Conservation (phyloP, 2,113 vertebrate species). For the Microtus oregoni region DNA sequence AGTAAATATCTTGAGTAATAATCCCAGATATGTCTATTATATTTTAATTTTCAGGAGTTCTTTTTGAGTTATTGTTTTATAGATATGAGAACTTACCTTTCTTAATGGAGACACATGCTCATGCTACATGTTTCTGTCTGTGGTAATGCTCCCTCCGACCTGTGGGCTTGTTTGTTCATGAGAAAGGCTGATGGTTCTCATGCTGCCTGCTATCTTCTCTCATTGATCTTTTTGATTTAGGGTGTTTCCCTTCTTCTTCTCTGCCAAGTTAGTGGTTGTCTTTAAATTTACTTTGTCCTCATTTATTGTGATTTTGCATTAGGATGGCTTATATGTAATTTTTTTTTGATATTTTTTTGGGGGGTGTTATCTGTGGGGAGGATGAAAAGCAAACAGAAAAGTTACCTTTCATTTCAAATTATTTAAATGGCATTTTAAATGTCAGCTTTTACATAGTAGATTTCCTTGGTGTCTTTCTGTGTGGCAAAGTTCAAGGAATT, state of each 20-base stretch:
- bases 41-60: conserved; percentile 22
- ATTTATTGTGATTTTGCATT: conserved; percentile 51
- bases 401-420: not conserved
- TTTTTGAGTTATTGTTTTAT: conserved; percentile 39
- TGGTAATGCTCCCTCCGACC: not conserved
- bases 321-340: not conserved
- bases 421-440: conserved; percentile 10
- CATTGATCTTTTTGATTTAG: not conserved
- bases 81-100: not conserved
- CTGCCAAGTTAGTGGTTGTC: not conserved
- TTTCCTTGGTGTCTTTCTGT: conserved; percentile 36
- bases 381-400: conserved; percentile 21
- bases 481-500: not conserved
- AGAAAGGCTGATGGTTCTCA: not conserved
- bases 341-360: not conserved
- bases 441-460: not conserved
- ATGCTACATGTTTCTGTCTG: not conserved
- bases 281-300: conserved; percentile 27
- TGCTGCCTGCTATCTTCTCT: not conserved
- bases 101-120: not conserved
- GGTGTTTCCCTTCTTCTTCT: not conserved
- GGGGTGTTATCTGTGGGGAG: not conserved
- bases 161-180: not conserved
- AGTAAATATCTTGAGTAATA: conserved; percentile 28
- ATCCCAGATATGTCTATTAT: not conserved